Evolutionary conservation across 2,888 invertebrate species (phyloP).

Genomic region (Pammene aurita): DNA sequence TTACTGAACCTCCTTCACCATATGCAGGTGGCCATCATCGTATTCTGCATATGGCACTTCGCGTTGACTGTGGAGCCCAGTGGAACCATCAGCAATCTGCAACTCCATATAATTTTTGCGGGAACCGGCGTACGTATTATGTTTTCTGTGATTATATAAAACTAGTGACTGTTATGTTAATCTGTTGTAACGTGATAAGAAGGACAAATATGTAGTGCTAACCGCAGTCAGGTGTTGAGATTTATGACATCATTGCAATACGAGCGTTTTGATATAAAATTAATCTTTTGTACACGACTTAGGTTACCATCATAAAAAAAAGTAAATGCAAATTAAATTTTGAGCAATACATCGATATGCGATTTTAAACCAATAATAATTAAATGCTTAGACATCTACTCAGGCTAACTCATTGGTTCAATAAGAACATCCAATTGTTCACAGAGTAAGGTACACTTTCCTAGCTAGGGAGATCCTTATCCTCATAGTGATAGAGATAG

Average conservation of each 20-base stretch:
- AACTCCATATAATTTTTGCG: constrained; percentile 76
- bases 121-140: constrained; percentile 76
- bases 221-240: background rate
- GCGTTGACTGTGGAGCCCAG: constrained; percentile 69
- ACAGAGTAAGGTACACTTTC: too few relatives aligned
- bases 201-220: constrained; percentile 14
- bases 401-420: too few relatives aligned
- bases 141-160: constrained; percentile 18
- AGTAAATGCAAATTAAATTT: too few relatives aligned
- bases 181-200: constrained; percentile 14
- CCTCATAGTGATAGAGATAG: too few relatives aligned
- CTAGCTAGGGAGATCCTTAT: too few relatives aligned
- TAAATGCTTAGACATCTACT: too few relatives aligned
- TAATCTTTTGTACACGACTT: too few relatives aligned
- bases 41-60: constrained; percentile 75
- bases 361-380: too few relatives aligned
- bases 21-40: constrained; percentile 75
- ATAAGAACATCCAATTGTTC: too few relatives aligned
- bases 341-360: too few relatives aligned
- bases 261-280: background rate
- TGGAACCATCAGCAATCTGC: constrained; percentile 72
- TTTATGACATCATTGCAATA: constrained; percentile 3
- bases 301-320: too few relatives aligned
- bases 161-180: constrained; percentile 6
- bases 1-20: constrained; percentile 75